A percentile compares a stretch with the other conserved stretches of the same genome.
Conservation (phyloP, 2,888 invertebrate genomes). For the Epinotia brunnichana region DNA sequence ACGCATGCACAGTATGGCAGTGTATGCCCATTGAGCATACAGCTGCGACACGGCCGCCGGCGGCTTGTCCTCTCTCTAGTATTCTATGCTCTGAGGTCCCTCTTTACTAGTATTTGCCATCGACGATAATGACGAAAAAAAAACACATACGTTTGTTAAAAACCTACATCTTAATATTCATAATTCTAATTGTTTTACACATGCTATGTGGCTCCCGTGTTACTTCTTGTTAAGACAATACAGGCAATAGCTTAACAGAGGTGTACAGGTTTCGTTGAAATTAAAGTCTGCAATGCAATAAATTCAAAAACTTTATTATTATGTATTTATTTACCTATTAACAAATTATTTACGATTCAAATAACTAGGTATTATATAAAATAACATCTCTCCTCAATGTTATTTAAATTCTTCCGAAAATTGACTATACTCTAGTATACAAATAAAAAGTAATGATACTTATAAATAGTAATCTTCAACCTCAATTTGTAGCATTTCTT, state of each 20-base stretch:
- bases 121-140: too few species aligned
- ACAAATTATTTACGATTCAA: constrained; percentile 36
- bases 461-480: constrained; percentile 30
- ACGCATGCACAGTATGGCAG: too few species aligned
- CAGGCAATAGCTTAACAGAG: neutral
- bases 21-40: too few species aligned
- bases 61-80: too few species aligned
- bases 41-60: too few species aligned
- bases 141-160: too few species aligned
- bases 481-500: constrained; percentile 35
- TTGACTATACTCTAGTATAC: constrained; percentile 27
- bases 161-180: too few species aligned
- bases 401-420: constrained; percentile 38
- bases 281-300: constrained; percentile 25
- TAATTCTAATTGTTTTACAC: too few species aligned
- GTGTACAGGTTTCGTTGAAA: constrained; percentile 45
- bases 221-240: too few species aligned
- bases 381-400: constrained; percentile 27
- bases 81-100: too few species aligned
- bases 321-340: constrained; percentile 28
- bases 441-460: constrained; percentile 31
- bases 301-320: constrained; percentile 43
- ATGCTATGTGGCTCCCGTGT: too few species aligned
- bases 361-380: constrained; percentile 38
- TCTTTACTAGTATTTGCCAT: too few species aligned